These are phyloP conservation scores for Cotesia glomerata DNA, from an alignment of 1,140 invertebrate species.

Conservation along the genomic window DNA sequence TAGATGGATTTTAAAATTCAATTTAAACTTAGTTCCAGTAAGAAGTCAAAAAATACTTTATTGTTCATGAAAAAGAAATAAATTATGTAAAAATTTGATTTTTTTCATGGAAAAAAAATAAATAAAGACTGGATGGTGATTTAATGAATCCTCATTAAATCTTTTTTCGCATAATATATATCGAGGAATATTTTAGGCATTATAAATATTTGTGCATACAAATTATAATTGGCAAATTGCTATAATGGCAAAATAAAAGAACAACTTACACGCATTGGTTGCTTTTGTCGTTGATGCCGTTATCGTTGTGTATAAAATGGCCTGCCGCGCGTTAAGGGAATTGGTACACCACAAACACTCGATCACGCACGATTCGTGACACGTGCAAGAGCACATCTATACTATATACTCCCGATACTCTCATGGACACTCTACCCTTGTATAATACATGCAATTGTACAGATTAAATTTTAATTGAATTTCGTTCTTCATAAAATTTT, in stretches of 20 bases:
- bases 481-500: background rate
- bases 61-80: too few relatives aligned
- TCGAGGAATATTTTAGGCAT: background rate
- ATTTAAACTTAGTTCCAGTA: too few relatives aligned
- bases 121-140: background rate
- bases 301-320: too few relatives aligned
- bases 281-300: background rate
- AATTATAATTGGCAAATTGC: background rate
- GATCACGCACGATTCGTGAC: conserved; percentile 25
- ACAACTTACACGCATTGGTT: background rate
- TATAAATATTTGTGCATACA: background rate
- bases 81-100: too few relatives aligned
- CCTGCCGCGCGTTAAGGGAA: background rate
- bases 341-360: conserved; percentile 23
- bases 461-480: conserved; percentile 4
- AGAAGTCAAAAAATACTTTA: too few relatives aligned
- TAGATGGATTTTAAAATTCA: too few relatives aligned
- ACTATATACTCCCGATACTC: background rate
- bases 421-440: background rate
- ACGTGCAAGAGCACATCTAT: conserved; percentile 5
- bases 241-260: background rate
- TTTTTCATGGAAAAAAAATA: background rate
- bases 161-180: too few relatives aligned
- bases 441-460: background rate
- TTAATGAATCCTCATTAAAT: background rate